phyloP scores from a whole-genome alignment of 2,888 invertebrate genomes.

The Amiota mariae region DNA sequence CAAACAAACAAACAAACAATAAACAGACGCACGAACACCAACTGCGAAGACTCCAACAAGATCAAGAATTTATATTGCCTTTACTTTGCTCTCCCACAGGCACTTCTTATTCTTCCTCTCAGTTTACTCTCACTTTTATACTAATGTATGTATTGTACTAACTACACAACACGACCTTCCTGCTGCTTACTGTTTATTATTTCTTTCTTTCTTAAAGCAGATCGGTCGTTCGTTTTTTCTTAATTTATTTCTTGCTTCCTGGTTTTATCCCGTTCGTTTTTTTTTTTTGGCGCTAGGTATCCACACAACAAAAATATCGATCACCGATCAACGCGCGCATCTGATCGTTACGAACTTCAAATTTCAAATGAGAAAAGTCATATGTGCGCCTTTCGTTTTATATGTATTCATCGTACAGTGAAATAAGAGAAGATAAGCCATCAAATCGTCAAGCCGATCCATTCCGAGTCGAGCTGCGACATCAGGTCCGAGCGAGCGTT shows the following conservation, averaged over 20 bases:
- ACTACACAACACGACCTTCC: background rate
- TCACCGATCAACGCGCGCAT: constrained; percentile 50
- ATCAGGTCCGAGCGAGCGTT: background rate
- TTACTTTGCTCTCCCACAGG: too few relatives aligned
- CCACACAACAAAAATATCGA: constrained; percentile 32
- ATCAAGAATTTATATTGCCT: too few relatives aligned
- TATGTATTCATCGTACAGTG: constrained; percentile 51
- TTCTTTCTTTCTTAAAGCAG: constrained; percentile 26
- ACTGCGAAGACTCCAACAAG: too few relatives aligned
- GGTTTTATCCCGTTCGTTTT: constrained; percentile 43
- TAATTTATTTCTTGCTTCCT: constrained; percentile 27
- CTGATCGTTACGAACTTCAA: constrained; percentile 55
- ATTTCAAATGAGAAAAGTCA: constrained; percentile 70
- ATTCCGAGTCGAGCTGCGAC: background rate
- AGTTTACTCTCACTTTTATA: too few relatives aligned
- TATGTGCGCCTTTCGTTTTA: constrained; percentile 65
- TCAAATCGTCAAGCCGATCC: constrained; percentile 31
- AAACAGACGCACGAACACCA: too few relatives aligned
- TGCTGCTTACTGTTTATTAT: constrained; percentile 32
- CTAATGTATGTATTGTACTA: too few relatives aligned
- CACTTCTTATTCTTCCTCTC: too few relatives aligned
- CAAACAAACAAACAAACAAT: too few relatives aligned
- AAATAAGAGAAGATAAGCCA: constrained; percentile 47
- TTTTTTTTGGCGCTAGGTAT: constrained; percentile 4
- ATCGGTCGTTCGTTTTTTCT: background rate